Evolutionary conservation across 2,113 vertebrate species (phyloP), one percentile per base, ranked within the genome.

Genomic region (Rhizomys pruinosus): DNA sequence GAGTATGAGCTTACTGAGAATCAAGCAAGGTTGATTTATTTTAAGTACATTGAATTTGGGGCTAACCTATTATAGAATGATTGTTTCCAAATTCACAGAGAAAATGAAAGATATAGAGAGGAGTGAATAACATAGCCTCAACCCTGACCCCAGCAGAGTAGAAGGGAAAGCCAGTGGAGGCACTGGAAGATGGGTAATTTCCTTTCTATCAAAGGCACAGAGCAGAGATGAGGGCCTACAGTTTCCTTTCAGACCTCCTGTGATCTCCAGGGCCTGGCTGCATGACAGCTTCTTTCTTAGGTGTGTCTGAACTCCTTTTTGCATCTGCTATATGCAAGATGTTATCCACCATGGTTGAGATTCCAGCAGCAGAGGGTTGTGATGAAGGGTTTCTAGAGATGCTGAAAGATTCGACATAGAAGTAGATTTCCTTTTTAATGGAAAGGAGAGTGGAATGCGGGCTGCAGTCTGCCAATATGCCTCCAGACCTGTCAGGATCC

Each of bases 121-220:
- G 6, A 74, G 71, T 68, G 52, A 78, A 52, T 39, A 59, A 63
- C 52, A 59, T 44, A 68, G 66, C 25, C 39, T 89, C 59, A 79
- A 64, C 44, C 3, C 16, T 63, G 22, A 3, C 2, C 68, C 74
- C 19, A 25, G 15, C 61, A 87, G 23, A 39, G 20, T 29, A 7
- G 2, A n/a, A 59, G 0, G 2, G 7, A 76, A 25, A 16, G 4
- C 11, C 13, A 57, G 0, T 7, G 34, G 71, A 42, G 32, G 42
- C 37, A 39, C n/a, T n/a, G n/a, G n/a, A n/a, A n/a, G 19, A 7
- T 42, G 3, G 16, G 22, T 19, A 32, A 19, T 55, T 17, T 64
- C 1, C n/a, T 57, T 85, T 42, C 63, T n/a, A 81, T 55, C n/a
- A 68, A 81, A n/a, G 7, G 1, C 7, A 8, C 2, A 23, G 1